phyloP scores from a whole-genome alignment of 2,797 vertebrate species.

The Neosilurus hyrtlii region DNA sequence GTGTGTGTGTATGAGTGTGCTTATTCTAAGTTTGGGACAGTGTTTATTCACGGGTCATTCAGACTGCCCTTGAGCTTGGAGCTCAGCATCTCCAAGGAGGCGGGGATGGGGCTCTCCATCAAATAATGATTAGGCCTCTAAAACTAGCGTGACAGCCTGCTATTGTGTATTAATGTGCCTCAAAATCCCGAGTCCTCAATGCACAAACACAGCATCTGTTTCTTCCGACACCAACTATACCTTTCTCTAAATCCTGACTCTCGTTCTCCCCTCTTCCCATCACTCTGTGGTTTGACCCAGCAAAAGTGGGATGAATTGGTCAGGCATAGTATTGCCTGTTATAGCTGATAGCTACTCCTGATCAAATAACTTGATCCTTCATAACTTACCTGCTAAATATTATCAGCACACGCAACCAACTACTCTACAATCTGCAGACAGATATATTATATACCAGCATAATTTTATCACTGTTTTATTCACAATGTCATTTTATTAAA shows the following conservation, averaged over 20 bases:
- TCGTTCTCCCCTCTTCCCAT: constrained; percentile 44
- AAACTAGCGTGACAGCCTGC: constrained; percentile 77
- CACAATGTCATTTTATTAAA: no score
- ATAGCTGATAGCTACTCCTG: neutral
- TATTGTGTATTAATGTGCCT: constrained; percentile 71
- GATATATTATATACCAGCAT: neutral
- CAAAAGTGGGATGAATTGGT: constrained; percentile 63
- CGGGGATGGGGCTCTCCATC: constrained; percentile 70
- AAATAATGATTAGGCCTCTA: constrained; percentile 79
- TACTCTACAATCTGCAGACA: neutral
- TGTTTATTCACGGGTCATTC: constrained; percentile 59
- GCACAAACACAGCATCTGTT: constrained; percentile 73
- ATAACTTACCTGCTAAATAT: neutral
- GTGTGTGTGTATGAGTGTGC: constrained; percentile 53
- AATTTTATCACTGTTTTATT: neutral
- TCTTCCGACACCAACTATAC: constrained; percentile 56
- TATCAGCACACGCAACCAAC: neutral
- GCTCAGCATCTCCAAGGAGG: constrained; percentile 56
- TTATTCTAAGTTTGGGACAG: constrained; percentile 63
- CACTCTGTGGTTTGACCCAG: constrained; percentile 61
- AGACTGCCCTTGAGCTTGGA: constrained; percentile 32
- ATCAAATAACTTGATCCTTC: neutral
- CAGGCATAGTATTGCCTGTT: constrained; percentile 42
- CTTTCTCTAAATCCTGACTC: constrained; percentile 54
- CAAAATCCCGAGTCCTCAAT: constrained; percentile 62